These are phyloP conservation scores for Drosophila repletoides DNA, from an alignment of 1,140 invertebrate genomes.

Conservation along the genomic window DNA sequence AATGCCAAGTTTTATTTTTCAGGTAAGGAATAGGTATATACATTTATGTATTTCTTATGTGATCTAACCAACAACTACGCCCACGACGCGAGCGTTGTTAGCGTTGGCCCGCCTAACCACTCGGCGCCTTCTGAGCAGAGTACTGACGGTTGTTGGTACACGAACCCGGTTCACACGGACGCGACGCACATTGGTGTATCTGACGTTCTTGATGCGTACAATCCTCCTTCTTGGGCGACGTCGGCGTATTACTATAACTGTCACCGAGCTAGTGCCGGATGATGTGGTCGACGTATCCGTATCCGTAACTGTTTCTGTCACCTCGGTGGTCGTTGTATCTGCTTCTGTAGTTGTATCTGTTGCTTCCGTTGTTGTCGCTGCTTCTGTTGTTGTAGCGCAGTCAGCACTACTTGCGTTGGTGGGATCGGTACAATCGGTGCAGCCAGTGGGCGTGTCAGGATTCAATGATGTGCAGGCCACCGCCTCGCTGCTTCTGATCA, in stretches of 20 bases:
- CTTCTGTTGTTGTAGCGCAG: background rate
- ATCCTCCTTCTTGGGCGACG: background rate
- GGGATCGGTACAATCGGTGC: conserved; percentile 1
- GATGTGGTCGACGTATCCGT: too few relatives aligned
- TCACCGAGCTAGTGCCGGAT: too few relatives aligned
- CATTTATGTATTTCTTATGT: too few relatives aligned
- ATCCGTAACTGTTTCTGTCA: background rate
- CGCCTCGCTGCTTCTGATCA: background rate
- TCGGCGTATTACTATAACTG: background rate
- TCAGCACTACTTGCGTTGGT: background rate
- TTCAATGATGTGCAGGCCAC: background rate
- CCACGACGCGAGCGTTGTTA: background rate
- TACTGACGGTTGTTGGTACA: too few relatives aligned
- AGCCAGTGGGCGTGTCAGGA: background rate
- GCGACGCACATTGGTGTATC: background rate
- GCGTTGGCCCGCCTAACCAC: too few relatives aligned
- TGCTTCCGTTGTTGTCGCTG: background rate
- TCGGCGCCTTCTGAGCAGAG: background rate
- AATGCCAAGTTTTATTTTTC: background rate
- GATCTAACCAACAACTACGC: background rate
- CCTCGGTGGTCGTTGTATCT: background rate
- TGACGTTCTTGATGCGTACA: background rate
- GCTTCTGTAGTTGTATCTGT: background rate
- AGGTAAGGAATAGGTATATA: background rate
- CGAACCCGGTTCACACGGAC: background rate